Base-by-base conservation (phyloP, 2,888 invertebrate species). In the Melieria omissa region DNA sequence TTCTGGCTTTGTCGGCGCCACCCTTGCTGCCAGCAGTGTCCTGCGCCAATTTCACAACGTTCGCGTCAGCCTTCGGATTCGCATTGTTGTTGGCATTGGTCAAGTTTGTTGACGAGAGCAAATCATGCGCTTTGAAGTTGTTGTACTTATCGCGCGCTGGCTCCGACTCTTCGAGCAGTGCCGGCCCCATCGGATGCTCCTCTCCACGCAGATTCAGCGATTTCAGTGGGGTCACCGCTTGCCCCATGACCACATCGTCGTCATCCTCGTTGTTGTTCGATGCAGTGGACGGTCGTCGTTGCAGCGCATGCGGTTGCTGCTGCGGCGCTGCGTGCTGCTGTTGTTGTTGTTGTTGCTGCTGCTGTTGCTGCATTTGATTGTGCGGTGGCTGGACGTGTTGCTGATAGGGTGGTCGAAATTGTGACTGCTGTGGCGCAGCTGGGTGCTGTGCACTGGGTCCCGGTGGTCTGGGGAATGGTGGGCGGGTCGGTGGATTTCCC, bases 231-330 rank as follows among this genome's bases (percentile, higher is more conserved):
- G 86, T 86, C 12, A 84, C 79, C 5, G 86, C 85, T 72, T 83
- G 85, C 10, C 86, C 87, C 80, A 87, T 84, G 69, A 87, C 78
- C 45, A 86, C 86, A 75, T 87, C 87, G 77, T 86, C 86, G 49
- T 87, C 87, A 72, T 87, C 86, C 52, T 86, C 86, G 67, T 84
- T 80, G 68, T 78, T 78, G 29, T 70, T 77, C 14, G 78, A 75
- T 54, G 78, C 77, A 52, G 76, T 76, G 45, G 85, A 72, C 60
- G 76, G 76, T 16, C 75, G 73, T 60, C 69, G 77, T 42, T 61
- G 72, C 65, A 71, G 73, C 46, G 70, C 73, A 73, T 70, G 84
- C 70, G 78, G 81, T 65, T 78, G 81, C n/a, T 79, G 75, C 74
- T 75, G 78, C 5, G 72, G 77, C 46, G 54, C 60, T n/a, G 66